Evolutionary conservation across 2,888 invertebrate genomes (phyloP), one percentile per base, ranked within the genome.

Genomic region (Omphaloscelis lunosa): DNA sequence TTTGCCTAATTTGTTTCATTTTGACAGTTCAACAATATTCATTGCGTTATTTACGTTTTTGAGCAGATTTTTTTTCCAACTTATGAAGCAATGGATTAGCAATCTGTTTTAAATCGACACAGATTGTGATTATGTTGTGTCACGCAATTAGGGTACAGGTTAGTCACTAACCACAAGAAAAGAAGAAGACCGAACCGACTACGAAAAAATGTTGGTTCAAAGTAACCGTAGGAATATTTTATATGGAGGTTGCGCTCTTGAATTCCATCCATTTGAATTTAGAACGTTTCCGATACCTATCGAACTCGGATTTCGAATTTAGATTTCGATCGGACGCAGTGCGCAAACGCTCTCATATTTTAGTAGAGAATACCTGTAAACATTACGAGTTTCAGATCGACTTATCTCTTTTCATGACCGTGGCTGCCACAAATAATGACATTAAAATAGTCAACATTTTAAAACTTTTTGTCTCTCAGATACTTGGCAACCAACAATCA

Each of bases 401-500:
- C 4, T n/a, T n/a, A 20, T 20, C 20, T 12, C 12, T 51, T 51
- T 51, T 56, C n/a, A 56, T 11, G 29, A 12, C 20, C 34, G 20
- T 34, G 20, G 34, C 34, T 23, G 11, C 61, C 29, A 61, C 29
- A 20, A 61, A n/a, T n/a, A 12, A 58, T 58, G 7, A 27, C 58
- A 58, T 58, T 6, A 58, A 58, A 58, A 27, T 27, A 15, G 15
- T 27, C 15, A 58, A 58, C 0, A 56, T 15, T 58, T 12, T 27
- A 27, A 58, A 58, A n/a, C 11, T n/a, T 67, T 3, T 56, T 34
- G 12, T 58, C 59, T 23, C 41, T 23, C 93, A 99, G 98, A 98
- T 99, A 92, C 95, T 99, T 91, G 99, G 99, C 39, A 99, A 99
- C 95, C 99, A 99, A 93, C 99, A 99, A 93, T 98, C 99, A 0